Percentiles rank a stretch among this genome's conserved stretches.
These are phyloP conservation scores for Misgurnus mizolepis DNA, from an alignment of 2,113 vertebrate genomes.

Conservation along the genomic window DNA sequence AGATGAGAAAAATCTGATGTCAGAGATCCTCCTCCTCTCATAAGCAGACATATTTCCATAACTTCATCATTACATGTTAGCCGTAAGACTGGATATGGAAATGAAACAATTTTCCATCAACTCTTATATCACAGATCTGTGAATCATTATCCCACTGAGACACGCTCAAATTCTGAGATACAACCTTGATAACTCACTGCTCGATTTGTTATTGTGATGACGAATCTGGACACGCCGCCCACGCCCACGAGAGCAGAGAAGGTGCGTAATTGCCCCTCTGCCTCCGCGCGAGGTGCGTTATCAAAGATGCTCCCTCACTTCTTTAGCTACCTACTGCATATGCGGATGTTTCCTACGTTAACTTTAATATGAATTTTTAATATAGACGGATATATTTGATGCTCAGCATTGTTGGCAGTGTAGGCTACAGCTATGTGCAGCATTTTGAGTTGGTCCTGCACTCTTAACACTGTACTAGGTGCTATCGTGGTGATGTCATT, in stretches of 20 bases:
- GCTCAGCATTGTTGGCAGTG: background rate
- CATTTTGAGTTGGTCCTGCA: background rate
- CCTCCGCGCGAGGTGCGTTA: slow-evolving; percentile 22
- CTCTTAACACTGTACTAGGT: too few relatives aligned
- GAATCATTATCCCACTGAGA: slow-evolving; percentile 29
- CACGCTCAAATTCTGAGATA: slow-evolving; percentile 22
- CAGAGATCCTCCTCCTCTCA: background rate
- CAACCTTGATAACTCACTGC: slow-evolving; percentile 40
- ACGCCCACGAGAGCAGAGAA: slow-evolving; percentile 35
- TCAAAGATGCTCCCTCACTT: slow-evolving; percentile 9
- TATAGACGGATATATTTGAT: too few relatives aligned
- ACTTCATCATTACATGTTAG: background rate
- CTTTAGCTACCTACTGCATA: background rate
- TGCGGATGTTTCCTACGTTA: background rate
- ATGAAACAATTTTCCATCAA: slow-evolving; percentile 7
- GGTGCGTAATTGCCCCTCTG: slow-evolving; percentile 34
- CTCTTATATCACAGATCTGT: slow-evolving; percentile 30
- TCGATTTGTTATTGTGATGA: slow-evolving; percentile 36
- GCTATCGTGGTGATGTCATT: too few relatives aligned
- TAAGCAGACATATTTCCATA: background rate
- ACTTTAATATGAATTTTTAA: background rate
- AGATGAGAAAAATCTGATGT: background rate
- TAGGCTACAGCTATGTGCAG: background rate
- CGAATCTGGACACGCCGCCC: slow-evolving; percentile 35
- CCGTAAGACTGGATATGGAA: background rate